Percentiles rank a stretch among this genome's conserved stretches.
Evolutionary conservation across 1,140 invertebrate species (phyloP).

Genomic region (Aphidius ervi): DNA sequence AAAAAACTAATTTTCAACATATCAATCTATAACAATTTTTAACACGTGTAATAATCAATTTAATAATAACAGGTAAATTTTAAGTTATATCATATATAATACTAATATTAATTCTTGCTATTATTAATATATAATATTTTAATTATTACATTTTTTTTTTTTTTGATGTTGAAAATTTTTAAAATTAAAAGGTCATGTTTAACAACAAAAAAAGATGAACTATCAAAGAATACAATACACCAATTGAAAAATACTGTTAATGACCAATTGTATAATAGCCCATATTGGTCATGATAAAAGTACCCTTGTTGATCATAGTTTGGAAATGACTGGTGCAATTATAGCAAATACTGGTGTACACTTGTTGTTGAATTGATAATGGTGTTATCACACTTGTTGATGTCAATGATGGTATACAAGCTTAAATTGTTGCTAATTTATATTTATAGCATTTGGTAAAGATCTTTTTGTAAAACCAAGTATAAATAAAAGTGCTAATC

Average conservation of each 20-base stretch:
- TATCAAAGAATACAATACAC: constrained; percentile 44
- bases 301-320: constrained; percentile 86
- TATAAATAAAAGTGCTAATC: constrained; percentile 90
- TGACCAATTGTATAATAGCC: constrained; percentile 96
- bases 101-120: no score
- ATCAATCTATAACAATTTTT: no score
- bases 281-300: constrained; percentile 98
- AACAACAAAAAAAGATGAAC: constrained; percentile 19
- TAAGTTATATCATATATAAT: no score
- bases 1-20: no score
- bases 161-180: background rate
- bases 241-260: constrained; percentile 77
- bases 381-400: constrained; percentile 93
- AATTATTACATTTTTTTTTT: background rate
- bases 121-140: no score
- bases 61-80: no score
- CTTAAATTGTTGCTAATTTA: constrained; percentile 97
- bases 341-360: constrained; percentile 63
- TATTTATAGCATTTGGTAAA: constrained; percentile 82
- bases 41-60: no score
- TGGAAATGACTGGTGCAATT: constrained; percentile 87
- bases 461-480: constrained; percentile 86
- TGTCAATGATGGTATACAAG: constrained; percentile 95
- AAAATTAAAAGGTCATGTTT: constrained; percentile 20
- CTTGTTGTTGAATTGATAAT: constrained; percentile 88